These are phyloP conservation scores for Spermophilus dauricus DNA, from an alignment of 2,113 vertebrate genomes.

Conservation along the genomic window DNA sequence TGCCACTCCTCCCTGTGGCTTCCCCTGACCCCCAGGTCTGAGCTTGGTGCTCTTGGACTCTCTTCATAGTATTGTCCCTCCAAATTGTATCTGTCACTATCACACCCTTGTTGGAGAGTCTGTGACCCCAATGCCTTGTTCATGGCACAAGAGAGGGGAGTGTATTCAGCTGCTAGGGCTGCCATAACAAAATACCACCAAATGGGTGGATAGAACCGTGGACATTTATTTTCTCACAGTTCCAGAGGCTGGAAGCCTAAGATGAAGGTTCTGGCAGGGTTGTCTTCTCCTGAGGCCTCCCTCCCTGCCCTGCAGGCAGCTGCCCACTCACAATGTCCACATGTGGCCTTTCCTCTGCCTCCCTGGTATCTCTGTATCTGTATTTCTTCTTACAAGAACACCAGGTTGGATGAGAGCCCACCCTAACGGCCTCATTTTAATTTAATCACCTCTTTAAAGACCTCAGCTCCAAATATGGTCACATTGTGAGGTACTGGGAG, in stretches of 20 bases:
- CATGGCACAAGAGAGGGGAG: background rate
- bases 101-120: accelerated
- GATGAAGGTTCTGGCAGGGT: background rate
- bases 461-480: background rate
- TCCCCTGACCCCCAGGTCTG: background rate
- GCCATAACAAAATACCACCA: background rate
- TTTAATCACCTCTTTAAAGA: background rate
- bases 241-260: background rate
- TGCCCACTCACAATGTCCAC: background rate
- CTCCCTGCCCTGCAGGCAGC: background rate
- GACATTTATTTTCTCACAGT: background rate
- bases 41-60: background rate
- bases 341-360: background rate
- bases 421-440: background rate
- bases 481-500: background rate
- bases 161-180: accelerated
- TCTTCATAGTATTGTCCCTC: background rate
- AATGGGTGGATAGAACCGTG: background rate
- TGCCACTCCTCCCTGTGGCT: background rate
- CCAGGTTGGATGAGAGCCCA: background rate
- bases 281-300: background rate
- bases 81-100: accelerated
- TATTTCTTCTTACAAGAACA: background rate
- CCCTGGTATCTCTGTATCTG: background rate
- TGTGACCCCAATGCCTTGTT: background rate